Evolutionary conservation across 2,888 invertebrate species (phyloP).

Genomic region (Folsomia candida): DNA sequence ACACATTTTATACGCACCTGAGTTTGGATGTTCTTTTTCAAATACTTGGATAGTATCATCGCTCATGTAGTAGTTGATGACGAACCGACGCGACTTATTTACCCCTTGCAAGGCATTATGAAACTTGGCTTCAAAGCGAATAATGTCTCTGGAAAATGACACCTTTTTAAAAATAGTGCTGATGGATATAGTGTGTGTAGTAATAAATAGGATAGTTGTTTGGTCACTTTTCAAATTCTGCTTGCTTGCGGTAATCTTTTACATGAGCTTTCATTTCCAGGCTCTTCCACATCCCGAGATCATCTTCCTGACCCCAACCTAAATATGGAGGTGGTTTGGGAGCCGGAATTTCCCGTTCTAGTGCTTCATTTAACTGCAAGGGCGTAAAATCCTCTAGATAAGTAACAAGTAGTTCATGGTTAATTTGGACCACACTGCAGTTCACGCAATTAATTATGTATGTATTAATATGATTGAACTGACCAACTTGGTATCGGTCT

Average conservation of each 20-base stretch:
- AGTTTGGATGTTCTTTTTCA: slow-evolving; percentile 72
- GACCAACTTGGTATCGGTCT: not conserved
- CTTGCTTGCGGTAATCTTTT: slow-evolving; percentile 74
- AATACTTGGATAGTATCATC: slow-evolving; percentile 82
- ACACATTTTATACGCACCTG: slow-evolving; percentile 58
- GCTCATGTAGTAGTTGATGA: slow-evolving; percentile 74
- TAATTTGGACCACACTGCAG: too few species aligned
- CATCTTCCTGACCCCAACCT: slow-evolving; percentile 80
- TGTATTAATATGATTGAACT: too few species aligned
- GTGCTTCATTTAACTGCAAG: slow-evolving; percentile 52
- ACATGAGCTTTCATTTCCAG: slow-evolving; percentile 71
- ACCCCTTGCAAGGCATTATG: slow-evolving; percentile 60
- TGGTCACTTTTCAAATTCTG: slow-evolving; percentile 70
- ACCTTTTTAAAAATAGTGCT: not conserved
- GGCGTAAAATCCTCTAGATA: slow-evolving; percentile 68
- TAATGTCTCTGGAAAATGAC: slow-evolving; percentile 64
- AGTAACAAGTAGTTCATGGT: too few species aligned
- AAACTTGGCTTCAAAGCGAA: slow-evolving; percentile 76
- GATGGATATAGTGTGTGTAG: not conserved
- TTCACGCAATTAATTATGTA: too few species aligned
- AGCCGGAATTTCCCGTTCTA: slow-evolving; percentile 55
- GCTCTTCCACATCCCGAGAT: slow-evolving; percentile 78
- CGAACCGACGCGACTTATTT: slow-evolving; percentile 65
- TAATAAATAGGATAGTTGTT: too few species aligned
- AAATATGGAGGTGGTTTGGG: slow-evolving; percentile 73